Conservation (phyloP, 1,140 invertebrate genomes). For the Panagrolaimus sp. region DNA sequence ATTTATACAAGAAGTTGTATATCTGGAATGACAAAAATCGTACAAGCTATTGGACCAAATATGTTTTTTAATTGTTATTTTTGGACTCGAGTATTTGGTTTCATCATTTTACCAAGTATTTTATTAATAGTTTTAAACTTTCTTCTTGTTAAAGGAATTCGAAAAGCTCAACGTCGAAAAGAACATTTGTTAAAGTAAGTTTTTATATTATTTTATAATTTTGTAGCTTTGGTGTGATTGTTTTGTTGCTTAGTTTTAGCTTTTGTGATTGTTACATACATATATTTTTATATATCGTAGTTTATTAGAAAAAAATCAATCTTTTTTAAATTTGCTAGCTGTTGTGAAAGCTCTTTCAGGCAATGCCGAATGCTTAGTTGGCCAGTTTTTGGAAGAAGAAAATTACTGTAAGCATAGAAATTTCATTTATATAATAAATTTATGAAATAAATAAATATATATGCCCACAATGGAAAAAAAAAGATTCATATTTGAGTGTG, state of each 20-base stretch:
- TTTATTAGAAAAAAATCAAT: too few relatives aligned
- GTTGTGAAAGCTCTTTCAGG: conserved; percentile 7
- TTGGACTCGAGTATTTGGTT: conserved; percentile 79
- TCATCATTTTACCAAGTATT: conserved; percentile 80
- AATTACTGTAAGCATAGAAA: conserved; percentile 11
- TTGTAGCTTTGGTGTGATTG: conserved; percentile 4
- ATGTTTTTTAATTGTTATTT: conserved; percentile 60
- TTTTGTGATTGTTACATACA: too few relatives aligned
- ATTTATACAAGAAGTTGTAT: conserved; percentile 45
- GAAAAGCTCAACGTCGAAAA: conserved; percentile 71
- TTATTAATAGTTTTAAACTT: conserved; percentile 81
- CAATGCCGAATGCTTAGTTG: conserved; percentile 13
- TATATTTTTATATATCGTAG: too few relatives aligned
- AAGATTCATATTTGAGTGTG: too few relatives aligned
- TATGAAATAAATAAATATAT: too few relatives aligned
- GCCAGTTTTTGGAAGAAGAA: conserved; percentile 25
- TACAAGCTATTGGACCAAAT: conserved; percentile 48
- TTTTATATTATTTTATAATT: neutral
- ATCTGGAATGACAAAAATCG: conserved; percentile 38
- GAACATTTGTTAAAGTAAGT: conserved; percentile 50
- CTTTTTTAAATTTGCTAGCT: too few relatives aligned
- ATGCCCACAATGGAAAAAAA: too few relatives aligned
- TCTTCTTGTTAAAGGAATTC: conserved; percentile 76
- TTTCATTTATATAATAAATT: neutral
- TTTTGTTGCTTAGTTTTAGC: neutral